A percentile compares a stretch with the other conserved stretches of the same genome.
These are phyloP conservation scores for Linurgus olivaceus DNA, from an alignment of 2,797 vertebrate species.

Conservation along the genomic window DNA sequence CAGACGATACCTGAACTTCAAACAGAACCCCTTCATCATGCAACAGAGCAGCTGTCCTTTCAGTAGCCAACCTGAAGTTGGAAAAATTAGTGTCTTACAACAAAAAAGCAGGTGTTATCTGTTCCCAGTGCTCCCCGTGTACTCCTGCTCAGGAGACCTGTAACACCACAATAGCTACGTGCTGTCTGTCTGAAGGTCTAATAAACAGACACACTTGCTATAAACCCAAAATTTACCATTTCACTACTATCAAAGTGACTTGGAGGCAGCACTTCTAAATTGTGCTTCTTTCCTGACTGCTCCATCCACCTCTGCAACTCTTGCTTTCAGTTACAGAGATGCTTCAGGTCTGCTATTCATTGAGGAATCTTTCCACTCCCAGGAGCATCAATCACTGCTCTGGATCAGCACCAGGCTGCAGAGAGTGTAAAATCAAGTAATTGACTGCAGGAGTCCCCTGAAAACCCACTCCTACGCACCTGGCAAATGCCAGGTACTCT, in stretches of 20 bases:
- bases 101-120: not conserved
- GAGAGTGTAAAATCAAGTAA: not conserved
- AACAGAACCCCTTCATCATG: not conserved
- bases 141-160: not conserved
- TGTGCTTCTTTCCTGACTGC: not conserved
- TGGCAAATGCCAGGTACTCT: not conserved
- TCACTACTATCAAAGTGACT: not conserved
- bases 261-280: not conserved
- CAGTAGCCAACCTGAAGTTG: not conserved
- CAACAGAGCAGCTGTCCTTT: not conserved
- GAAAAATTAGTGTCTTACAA: not conserved
- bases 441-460: rapidly evolving
- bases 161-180: not conserved
- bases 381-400: not conserved
- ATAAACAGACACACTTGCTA: not conserved
- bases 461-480: not conserved
- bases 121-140: not conserved
- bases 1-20: not conserved
- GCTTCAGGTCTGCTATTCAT: not conserved
- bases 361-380: not conserved
- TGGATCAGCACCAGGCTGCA: not conserved
- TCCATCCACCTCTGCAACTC: not conserved
- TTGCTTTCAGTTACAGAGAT: not conserved
- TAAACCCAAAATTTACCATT: not conserved
- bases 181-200: not conserved